Percentiles rank a stretch among this genome's conserved stretches.
phyloP scores from a whole-genome alignment of 2,113 vertebrate species.

The Eulemur macaco region DNA sequence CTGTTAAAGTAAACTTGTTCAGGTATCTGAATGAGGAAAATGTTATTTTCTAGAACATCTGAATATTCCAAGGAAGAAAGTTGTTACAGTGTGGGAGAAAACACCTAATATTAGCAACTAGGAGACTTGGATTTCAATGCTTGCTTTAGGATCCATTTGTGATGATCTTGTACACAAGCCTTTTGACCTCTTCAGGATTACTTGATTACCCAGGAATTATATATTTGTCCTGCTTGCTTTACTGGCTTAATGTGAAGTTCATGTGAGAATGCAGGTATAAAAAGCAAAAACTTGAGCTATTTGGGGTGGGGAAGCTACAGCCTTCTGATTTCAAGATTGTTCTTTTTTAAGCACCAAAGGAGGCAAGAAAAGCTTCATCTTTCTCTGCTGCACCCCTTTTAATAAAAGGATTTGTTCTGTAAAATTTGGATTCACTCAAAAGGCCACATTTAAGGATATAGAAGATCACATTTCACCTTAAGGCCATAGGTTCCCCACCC shows the following conservation, averaged over 20 bases:
- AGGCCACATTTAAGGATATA: no score
- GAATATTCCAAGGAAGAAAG: not conserved
- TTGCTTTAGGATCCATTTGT: not conserved
- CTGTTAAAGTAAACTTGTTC: not conserved
- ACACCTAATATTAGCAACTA: not conserved
- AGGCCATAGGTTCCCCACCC: no score
- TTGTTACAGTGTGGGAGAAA: not conserved
- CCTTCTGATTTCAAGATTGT: no score
- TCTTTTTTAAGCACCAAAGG: no score
- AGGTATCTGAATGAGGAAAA: not conserved
- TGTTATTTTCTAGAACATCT: not conserved
- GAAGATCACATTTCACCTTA: no score
- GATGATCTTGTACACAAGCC: not conserved
- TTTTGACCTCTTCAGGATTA: not conserved
- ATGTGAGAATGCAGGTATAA: not conserved
- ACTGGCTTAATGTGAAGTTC: not conserved
- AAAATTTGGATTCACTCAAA: no score
- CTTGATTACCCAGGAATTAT: not conserved
- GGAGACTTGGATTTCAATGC: not conserved
- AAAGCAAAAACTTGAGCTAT: not conserved
- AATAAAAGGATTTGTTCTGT: no score
- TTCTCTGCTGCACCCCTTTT: no score
- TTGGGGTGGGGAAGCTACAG: no score
- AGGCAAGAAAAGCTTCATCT: no score
- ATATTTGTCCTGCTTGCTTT: not conserved